Conservation (phyloP, 2,113 vertebrate genomes). For the Trichechus manatus region DNA sequence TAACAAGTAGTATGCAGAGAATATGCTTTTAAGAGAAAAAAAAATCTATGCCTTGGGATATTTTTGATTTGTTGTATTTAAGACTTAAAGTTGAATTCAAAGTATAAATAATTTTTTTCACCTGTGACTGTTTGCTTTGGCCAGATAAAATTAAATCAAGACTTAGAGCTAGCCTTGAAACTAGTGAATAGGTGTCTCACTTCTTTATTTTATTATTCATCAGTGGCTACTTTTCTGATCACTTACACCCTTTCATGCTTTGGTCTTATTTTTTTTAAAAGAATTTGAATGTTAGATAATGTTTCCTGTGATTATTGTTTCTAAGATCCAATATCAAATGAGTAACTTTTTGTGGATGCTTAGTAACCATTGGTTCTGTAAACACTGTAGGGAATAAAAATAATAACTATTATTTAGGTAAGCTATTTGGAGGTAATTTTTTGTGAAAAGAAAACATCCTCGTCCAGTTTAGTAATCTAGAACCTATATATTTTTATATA, state of each 20-base stretch:
- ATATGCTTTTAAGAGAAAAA: background rate
- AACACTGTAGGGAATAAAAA: background rate
- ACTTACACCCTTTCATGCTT: background rate
- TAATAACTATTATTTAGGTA: background rate
- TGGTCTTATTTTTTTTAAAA: background rate
- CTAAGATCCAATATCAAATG: background rate
- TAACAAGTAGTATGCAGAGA: background rate
- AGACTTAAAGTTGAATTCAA: slow-evolving; percentile 8
- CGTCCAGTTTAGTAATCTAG: background rate
- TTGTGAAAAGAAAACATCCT: slow-evolving; percentile 12
- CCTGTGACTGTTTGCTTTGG: background rate
- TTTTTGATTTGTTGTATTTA: background rate
- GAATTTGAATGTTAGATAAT: background rate
- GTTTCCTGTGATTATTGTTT: slow-evolving; percentile 2
- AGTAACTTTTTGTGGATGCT: background rate
- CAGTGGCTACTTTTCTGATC: slow-evolving; percentile 10
- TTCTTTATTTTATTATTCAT: slow-evolving; percentile 2
- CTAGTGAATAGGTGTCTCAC: background rate
- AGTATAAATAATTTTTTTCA: background rate
- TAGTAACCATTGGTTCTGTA: background rate
- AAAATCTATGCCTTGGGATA: background rate
- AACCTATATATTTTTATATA: background rate
- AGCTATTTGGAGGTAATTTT: slow-evolving; percentile 32
- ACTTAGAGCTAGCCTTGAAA: background rate
- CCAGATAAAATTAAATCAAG: slow-evolving; percentile 26